A percentile compares a stretch with the other conserved stretches of the same genome.
Evolutionary conservation across 2,113 vertebrate genomes (phyloP).

Genomic region (Lethenteron reissneri): DNA sequence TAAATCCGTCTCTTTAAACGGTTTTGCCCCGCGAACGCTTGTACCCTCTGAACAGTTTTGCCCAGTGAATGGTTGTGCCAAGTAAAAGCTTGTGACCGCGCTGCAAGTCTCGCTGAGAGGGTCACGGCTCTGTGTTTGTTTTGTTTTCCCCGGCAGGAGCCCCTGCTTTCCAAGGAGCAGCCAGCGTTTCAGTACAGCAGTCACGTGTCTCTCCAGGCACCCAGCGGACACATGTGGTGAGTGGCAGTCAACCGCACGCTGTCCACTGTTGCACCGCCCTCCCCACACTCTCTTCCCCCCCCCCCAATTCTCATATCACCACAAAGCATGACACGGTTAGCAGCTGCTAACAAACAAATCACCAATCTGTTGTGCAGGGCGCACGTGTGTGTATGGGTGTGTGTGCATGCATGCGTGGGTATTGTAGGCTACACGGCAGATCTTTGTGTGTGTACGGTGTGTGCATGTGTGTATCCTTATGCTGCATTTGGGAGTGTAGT

Average conservation of each 20-base stretch:
- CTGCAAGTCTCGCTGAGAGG: too few species aligned
- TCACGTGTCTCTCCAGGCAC: conserved; percentile 2
- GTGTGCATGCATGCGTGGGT: background rate
- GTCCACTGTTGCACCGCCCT: too few species aligned
- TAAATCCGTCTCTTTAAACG: too few species aligned
- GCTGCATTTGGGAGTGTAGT: background rate
- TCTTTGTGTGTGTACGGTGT: background rate
- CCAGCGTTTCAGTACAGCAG: background rate
- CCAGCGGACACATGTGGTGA: conserved; percentile 4
- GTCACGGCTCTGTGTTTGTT: background rate
- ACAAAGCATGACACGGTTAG: too few species aligned
- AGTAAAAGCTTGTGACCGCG: too few species aligned
- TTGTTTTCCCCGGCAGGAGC: background rate
- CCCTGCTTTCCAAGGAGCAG: conserved; percentile 2
- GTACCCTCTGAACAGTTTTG: too few species aligned
- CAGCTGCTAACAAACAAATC: too few species aligned
- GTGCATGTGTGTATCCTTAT: background rate
- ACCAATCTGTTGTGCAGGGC: background rate
- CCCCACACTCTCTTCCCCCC: too few species aligned
- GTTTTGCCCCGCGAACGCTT: too few species aligned
- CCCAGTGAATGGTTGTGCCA: too few species aligned
- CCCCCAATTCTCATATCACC: too few species aligned
- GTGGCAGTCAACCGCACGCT: background rate
- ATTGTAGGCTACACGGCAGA: too few species aligned
- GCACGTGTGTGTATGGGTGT: background rate